Evolutionary conservation across 2,797 vertebrate genomes (phyloP).

Genomic region (Thunnus albacares): DNA sequence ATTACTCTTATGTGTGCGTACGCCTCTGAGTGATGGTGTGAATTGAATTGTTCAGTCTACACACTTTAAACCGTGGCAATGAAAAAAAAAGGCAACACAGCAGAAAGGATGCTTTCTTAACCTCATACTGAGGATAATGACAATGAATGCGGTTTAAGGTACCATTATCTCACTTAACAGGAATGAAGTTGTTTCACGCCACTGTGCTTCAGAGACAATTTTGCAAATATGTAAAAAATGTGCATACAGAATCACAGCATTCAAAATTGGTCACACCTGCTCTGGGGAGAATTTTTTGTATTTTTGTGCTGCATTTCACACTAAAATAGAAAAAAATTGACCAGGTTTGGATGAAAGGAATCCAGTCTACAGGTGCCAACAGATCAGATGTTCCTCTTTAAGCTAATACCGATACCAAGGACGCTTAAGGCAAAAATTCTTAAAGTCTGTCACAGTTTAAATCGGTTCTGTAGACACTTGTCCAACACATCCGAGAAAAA

Average conservation of each 20-base stretch:
- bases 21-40: background rate
- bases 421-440: background rate
- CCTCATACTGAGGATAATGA: constrained; percentile 52
- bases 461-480: background rate
- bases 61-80: constrained; percentile 14
- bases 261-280: background rate
- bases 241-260: constrained; percentile 3
- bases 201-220: constrained; percentile 1
- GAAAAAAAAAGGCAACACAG: constrained; percentile 36
- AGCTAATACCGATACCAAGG: background rate
- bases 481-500: constrained; percentile 5
- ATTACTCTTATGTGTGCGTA: constrained; percentile 8
- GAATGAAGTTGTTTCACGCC: constrained; percentile 13
- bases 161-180: constrained; percentile 14
- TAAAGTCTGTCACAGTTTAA: constrained; percentile 8
- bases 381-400: constrained; percentile 4
- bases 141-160: background rate
- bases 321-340: background rate
- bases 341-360: background rate
- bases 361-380: background rate
- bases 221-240: background rate
- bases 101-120: constrained; percentile 27
- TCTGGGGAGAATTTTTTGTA: background rate
- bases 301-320: constrained; percentile 15
- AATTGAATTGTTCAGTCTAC: constrained; percentile 12